A percentile compares a stretch with the other conserved stretches of the same genome.
These are phyloP conservation scores for Hirtodrosophila alboralis DNA, from an alignment of 2,888 invertebrate genomes.

Conservation along the genomic window DNA sequence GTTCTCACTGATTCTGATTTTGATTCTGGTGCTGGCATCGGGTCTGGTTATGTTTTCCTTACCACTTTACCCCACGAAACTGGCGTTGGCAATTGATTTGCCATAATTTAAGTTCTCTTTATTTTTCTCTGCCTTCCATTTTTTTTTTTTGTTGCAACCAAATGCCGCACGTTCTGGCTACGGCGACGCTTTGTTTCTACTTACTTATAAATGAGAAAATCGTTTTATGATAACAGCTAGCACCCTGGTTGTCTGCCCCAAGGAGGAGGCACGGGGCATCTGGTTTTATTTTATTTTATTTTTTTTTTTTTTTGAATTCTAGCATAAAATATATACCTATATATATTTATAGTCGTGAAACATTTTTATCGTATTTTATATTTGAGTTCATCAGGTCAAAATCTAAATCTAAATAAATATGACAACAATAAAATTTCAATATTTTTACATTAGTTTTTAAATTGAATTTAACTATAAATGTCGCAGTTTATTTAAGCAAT, in stretches of 20 bases:
- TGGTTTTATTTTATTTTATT: slow-evolving; percentile 35
- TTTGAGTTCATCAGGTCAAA: too few species aligned
- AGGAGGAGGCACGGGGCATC: slow-evolving; percentile 39
- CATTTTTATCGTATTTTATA: too few species aligned
- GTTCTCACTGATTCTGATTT: slow-evolving; percentile 14
- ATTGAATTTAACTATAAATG: too few species aligned
- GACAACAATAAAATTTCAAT: too few species aligned
- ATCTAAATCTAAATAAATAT: too few species aligned
- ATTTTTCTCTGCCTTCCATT: too few species aligned
- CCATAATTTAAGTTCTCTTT: slow-evolving; percentile 79
- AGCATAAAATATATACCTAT: too few species aligned
- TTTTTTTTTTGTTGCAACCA: slow-evolving; percentile 20
- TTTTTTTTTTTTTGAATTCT: slow-evolving; percentile 9
- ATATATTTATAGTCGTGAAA: too few species aligned
- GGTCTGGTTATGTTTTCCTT: slow-evolving; percentile 59
- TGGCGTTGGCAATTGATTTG: slow-evolving; percentile 81
- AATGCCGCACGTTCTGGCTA: slow-evolving; percentile 47
- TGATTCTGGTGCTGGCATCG: slow-evolving; percentile 9
- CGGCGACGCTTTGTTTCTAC: slow-evolving; percentile 42
- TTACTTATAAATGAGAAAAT: slow-evolving; percentile 71
- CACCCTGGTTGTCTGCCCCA: slow-evolving; percentile 22
- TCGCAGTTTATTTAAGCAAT: too few species aligned
- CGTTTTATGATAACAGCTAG: slow-evolving; percentile 75
- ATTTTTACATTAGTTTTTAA: too few species aligned
- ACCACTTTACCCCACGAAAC: slow-evolving; percentile 33